Percentiles rank a stretch among this genome's conserved stretches.
Conservation (phyloP, 92 coral and sea anemone species). For the Palythoa caribaeorum region DNA sequence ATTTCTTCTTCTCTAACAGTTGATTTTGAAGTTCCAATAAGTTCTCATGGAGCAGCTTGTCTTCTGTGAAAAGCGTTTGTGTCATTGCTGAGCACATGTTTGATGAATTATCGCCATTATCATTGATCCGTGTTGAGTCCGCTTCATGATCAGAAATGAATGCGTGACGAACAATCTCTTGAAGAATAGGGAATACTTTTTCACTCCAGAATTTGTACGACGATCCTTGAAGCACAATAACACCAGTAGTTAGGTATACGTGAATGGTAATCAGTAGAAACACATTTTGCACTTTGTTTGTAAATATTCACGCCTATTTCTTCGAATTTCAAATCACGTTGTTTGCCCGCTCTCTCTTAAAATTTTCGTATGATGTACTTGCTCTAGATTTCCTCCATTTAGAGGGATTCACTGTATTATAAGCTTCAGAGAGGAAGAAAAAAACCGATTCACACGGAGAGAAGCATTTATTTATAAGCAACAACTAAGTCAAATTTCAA, state of each 20-base stretch:
- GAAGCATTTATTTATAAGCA: too few species aligned
- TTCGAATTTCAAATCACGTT: background rate
- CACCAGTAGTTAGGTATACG: slow-evolving; percentile 22
- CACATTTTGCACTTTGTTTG: background rate
- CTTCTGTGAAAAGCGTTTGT: too few species aligned
- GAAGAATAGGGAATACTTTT: slow-evolving; percentile 22
- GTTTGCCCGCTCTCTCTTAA: background rate
- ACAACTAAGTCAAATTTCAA: too few species aligned
- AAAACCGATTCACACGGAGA: background rate
- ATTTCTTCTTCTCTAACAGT: too few species aligned
- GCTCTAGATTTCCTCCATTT: slow-evolving; percentile 13
- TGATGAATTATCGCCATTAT: too few species aligned
- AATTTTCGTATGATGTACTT: slow-evolving; percentile 3
- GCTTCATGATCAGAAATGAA: background rate
- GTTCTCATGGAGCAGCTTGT: too few species aligned
- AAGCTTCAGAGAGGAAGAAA: background rate
- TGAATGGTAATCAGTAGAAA: slow-evolving; percentile 4
- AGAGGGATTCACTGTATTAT: slow-evolving; percentile 4
- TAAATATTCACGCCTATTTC: background rate
- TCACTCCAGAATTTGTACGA: slow-evolving; percentile 11
- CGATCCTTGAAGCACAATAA: slow-evolving; percentile 24
- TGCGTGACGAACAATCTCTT: background rate
- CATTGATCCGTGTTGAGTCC: background rate
- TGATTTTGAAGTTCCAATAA: too few species aligned
- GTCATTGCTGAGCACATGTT: too few species aligned